phyloP scores from a whole-genome alignment of 2,113 vertebrate species.

The Pungitius pungitius region DNA sequence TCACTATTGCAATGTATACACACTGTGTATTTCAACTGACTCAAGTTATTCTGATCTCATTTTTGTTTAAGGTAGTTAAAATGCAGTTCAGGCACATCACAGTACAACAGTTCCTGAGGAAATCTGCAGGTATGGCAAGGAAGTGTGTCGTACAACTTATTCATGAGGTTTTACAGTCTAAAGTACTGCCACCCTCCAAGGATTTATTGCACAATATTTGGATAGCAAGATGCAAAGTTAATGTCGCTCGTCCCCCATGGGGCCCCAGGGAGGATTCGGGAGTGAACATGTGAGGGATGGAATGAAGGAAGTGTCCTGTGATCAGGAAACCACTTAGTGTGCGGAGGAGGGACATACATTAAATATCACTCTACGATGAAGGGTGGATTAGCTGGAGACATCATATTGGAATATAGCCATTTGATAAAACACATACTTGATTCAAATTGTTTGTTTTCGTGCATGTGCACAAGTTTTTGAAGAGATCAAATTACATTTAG shows the following conservation, averaged over 20 bases:
- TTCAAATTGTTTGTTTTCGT: no score
- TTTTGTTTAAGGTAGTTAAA: conserved; percentile 4
- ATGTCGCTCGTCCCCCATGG: not conserved
- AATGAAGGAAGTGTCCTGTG: not conserved
- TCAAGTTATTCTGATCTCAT: not conserved
- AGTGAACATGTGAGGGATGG: conserved; percentile 12
- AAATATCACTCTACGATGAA: not conserved
- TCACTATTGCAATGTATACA: not conserved
- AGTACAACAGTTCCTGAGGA: not conserved
- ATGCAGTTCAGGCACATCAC: conserved; percentile 1
- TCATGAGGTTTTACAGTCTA: not conserved
- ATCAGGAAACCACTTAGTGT: conserved; percentile 22
- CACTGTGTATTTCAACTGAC: not conserved
- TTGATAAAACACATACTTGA: not conserved
- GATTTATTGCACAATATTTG: not conserved
- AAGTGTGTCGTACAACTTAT: not conserved
- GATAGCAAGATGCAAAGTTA: not conserved
- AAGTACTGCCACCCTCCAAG: not conserved
- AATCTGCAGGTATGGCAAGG: not conserved
- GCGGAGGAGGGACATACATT: not conserved
- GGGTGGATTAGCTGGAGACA: not conserved
- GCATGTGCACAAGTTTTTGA: not conserved
- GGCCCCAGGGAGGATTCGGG: not conserved
- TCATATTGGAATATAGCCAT: not conserved
- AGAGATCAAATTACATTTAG: not conserved